Conservation (phyloP, 2,113 vertebrate species). For the Nettapus auritus region DNA sequence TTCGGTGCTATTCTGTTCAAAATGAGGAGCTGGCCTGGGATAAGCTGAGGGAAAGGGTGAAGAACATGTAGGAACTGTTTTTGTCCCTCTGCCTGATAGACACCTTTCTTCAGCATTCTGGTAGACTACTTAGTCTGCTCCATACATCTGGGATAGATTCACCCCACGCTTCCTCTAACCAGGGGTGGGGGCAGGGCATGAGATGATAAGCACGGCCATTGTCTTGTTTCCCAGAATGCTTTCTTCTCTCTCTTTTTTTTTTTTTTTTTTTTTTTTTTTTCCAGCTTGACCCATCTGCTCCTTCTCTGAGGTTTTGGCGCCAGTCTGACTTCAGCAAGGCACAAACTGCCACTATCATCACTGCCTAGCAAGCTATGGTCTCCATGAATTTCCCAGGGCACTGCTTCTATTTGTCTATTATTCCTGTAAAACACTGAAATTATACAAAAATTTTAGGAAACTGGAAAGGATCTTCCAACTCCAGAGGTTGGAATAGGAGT, state of each 20-base stretch:
- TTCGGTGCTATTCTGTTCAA: constrained; percentile 46
- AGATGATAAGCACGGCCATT: not conserved
- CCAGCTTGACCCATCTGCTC: not conserved
- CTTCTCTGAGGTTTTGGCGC: not conserved
- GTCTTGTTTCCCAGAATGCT: not conserved
- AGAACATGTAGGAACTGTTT: constrained; percentile 15
- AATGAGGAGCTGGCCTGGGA: not conserved
- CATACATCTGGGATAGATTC: not conserved
- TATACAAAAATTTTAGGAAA: not conserved
- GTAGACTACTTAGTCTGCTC: not conserved
- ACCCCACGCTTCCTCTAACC: not conserved
- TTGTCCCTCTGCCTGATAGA: not conserved
- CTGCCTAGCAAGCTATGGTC: not conserved
- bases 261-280: not conserved
- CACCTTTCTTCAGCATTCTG: not conserved
- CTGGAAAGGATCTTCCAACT: not conserved
- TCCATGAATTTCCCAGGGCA: not conserved
- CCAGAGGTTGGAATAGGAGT: not conserved
- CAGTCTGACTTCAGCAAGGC: not conserved
- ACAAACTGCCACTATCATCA: not conserved
- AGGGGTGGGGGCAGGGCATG: not conserved
- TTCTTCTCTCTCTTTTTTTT: not conserved
- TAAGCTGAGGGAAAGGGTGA: not conserved
- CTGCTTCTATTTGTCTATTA: not conserved
- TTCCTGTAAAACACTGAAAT: not conserved